Evolutionary conservation across 2,113 vertebrate genomes (phyloP).

Genomic region (Rhipidura dahli): DNA sequence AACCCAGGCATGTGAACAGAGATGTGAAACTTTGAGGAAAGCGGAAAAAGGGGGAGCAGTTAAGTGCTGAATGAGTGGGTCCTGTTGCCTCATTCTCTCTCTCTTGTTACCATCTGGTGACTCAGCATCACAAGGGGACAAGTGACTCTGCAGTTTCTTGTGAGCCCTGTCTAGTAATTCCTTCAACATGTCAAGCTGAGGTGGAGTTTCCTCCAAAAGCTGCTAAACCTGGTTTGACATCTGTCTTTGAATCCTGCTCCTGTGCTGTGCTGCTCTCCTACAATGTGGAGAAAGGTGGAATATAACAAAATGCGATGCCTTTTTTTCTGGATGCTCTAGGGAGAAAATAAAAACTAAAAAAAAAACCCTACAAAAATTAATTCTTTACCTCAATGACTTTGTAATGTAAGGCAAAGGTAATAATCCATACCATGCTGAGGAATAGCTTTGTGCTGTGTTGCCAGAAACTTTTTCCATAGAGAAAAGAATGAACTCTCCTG

Average conservation of each 20-base stretch:
- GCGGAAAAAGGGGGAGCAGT: not conserved
- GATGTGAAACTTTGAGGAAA: slow-evolving; percentile 59
- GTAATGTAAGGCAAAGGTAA: not conserved
- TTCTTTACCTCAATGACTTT: not conserved
- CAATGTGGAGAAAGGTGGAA: not conserved
- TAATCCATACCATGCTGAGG: not conserved
- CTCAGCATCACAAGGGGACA: slow-evolving; percentile 44
- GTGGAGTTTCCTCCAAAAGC: not conserved
- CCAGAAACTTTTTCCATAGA: not conserved
- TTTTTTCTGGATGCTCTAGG: not conserved
- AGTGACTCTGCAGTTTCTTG: slow-evolving; percentile 55
- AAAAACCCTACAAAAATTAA: not conserved
- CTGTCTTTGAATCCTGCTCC: not conserved
- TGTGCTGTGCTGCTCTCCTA: not conserved
- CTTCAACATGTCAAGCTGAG: not conserved
- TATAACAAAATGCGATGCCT: not conserved
- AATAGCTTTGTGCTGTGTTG: not conserved
- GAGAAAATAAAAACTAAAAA: not conserved
- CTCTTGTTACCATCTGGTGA: not conserved
- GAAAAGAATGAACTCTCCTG: not conserved
- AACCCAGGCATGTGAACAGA: not conserved
- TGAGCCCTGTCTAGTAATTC: not conserved
- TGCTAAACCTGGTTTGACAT: not conserved
- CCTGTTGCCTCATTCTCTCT: not conserved
- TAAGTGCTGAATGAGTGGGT: not conserved